A percentile compares a stretch with the other conserved stretches of the same genome.
phyloP scores from a whole-genome alignment of 2,113 vertebrate genomes.

The Seriola rivoliana region DNA sequence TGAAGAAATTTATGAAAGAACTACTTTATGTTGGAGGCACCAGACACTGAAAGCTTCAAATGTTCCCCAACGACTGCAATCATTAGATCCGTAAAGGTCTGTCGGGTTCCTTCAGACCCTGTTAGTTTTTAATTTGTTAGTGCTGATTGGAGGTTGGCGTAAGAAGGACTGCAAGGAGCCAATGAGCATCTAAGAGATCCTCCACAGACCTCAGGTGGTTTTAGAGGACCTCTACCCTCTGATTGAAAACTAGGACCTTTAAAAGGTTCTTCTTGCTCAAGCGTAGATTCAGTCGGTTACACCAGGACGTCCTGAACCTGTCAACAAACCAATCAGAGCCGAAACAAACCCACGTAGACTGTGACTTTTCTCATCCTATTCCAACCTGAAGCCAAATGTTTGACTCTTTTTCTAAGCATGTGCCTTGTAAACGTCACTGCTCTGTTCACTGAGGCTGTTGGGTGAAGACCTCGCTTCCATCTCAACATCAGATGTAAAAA shows the following conservation, averaged over 20 bases:
- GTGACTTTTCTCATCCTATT: neutral
- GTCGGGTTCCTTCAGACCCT: neutral
- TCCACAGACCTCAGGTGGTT: neutral
- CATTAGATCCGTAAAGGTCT: neutral
- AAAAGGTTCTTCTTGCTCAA: neutral
- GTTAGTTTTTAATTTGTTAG: too few species aligned
- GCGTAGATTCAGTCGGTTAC: too few species aligned
- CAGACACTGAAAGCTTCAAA: neutral
- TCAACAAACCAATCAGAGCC: neutral
- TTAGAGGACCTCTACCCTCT: neutral
- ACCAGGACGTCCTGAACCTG: neutral
- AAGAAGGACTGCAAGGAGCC: too few species aligned
- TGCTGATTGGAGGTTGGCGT: too few species aligned
- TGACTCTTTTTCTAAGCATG: neutral
- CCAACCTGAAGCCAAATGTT: neutral
- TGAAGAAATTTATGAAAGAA: neutral
- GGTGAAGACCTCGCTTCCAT: neutral
- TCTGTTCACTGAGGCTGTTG: neutral
- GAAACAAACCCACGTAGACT: neutral
- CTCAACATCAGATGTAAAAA: neutral
- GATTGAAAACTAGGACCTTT: neutral
- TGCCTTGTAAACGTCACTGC: neutral
- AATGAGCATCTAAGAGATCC: neutral
- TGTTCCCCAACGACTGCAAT: neutral
- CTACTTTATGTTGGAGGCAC: neutral